phyloP scores from a whole-genome alignment of 2,797 vertebrate species.

The Picus viridis region DNA sequence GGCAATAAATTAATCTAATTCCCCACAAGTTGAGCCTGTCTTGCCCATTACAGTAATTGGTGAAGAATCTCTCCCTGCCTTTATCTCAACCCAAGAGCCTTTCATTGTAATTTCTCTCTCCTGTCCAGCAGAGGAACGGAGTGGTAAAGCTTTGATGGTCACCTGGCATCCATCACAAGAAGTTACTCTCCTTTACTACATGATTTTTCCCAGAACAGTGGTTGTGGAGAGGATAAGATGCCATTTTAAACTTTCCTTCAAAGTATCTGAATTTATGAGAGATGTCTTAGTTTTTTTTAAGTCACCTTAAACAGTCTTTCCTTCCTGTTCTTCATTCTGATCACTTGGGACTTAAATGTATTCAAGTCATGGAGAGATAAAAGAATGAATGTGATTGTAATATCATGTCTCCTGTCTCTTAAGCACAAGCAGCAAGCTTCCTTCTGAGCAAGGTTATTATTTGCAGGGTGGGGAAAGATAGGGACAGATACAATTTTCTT shows the following conservation, averaged over 20 bases:
- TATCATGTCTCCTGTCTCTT: not conserved
- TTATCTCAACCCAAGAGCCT: not conserved
- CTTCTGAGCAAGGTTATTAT: not conserved
- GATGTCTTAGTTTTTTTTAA: fast-evolving
- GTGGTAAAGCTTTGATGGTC: not conserved
- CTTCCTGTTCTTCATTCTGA: not conserved
- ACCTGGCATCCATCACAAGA: not conserved
- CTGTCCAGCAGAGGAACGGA: too few species aligned
- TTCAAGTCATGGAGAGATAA: not conserved
- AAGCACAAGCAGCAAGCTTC: not conserved
- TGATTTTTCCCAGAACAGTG: not conserved
- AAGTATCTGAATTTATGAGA: not conserved
- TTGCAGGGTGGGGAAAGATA: not conserved
- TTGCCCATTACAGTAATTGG: not conserved
- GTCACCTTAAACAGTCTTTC: not conserved
- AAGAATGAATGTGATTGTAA: not conserved
- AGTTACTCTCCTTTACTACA: not conserved
- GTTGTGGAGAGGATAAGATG: not conserved
- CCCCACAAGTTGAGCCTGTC: not conserved
- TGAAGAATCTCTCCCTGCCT: not conserved
- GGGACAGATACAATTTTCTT: not conserved
- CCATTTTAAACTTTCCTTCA: not conserved
- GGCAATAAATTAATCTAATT: not conserved
- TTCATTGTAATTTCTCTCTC: not conserved
- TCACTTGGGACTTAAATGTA: not conserved